Evolutionary conservation across 2,888 invertebrate genomes (phyloP), one percentile per base, ranked within the genome.

Genomic region (Zygothrica quintamaculata): DNA sequence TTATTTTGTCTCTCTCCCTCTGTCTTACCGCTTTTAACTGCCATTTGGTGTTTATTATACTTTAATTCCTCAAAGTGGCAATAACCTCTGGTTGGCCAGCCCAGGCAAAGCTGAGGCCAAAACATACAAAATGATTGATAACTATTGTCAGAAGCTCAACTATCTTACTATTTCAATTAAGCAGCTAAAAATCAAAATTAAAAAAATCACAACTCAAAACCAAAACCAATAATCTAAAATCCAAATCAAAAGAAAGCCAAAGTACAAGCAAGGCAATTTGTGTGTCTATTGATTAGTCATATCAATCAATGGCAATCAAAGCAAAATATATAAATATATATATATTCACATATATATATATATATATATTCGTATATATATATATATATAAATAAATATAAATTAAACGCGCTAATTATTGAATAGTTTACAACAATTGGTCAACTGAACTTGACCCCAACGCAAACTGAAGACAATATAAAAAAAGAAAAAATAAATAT

Each of bases 51-150:
- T 43, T 66, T 84, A n/a, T n/a, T n/a, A n/a, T n/a, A n/a, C n/a
- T n/a, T 82, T 58, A 87, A 82, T 87, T 79, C 87, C 86, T 82
- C 84, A 82, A 82, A 82, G 80, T 87, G 86, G 74, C 82, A 82
- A 85, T 82, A 82, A 82, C 82, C 82, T 74, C 67, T 43, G 59
- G 48, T 50, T 70, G 29, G 29, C 29, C 44, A 62, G 65, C 74
- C 77, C 18, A 22, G 48, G 55, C 55, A 42, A 37, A 39, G 61
- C 64, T 81, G 82, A 75, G 85, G 81, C 81, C 80, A 80, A 80
- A 52, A 78, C 39, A 22, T 67, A 51, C 34, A 31, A 47, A 61
- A 65, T 80, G 80, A 80, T 80, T 80, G 87, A 80, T 80, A 80
- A 84, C 87, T 46, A 53, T 64, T 53, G 77, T 50, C 37, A 51